Evolutionary conservation across 2,888 invertebrate species (phyloP), one percentile per base, ranked within the genome.

Genomic region (Machimus atricapillus): DNA sequence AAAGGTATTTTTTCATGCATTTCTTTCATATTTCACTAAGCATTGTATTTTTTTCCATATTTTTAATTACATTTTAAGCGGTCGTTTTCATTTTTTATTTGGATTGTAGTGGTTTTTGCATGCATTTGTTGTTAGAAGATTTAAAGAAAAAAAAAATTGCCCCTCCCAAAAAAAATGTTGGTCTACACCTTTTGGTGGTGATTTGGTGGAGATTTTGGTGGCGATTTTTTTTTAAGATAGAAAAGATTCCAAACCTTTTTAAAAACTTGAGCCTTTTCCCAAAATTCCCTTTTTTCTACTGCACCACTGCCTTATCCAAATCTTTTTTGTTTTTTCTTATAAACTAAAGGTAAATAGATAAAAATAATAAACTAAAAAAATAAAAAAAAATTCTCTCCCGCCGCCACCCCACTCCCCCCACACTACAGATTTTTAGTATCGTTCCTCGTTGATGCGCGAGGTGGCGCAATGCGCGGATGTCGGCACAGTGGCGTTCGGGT

Each of bases 381-480:
- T 7, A 34, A 34, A 5, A 7, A 34, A 34, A 34, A 34, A 0
- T 34, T 34, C 7, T 34, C 34, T 34, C 1, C 31, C 3, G 31
- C 31, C 31, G 4, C 34, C 34, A 7, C 34, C 34, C 34, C 34
- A 7, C 7, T 34, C 7, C 6, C 34, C 0, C 7, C 34, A 34
- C 7, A 34, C 34, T 7, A 34, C 34, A 98, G 97, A 91, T 99
- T 99, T 94, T 94, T 99, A 93, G 99, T 99, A 90, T 99, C 99
- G 89, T 99, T 99, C 93, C 96, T 99, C 94, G 99, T 99, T 90
- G 99, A 99, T 92, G 99, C 99, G 0, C 95, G 99, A 19, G 99
- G 99, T 27, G 99, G 99, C 8, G 98, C 99, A 27, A 99, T 99
- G 99, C 95, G 98, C 89, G 99, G 99, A 23, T 99, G 99, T 92